Evolutionary conservation across 1,140 invertebrate species (phyloP), one percentile per base, ranked within the genome.

Genomic region (Aphaenogaster floridana): DNA sequence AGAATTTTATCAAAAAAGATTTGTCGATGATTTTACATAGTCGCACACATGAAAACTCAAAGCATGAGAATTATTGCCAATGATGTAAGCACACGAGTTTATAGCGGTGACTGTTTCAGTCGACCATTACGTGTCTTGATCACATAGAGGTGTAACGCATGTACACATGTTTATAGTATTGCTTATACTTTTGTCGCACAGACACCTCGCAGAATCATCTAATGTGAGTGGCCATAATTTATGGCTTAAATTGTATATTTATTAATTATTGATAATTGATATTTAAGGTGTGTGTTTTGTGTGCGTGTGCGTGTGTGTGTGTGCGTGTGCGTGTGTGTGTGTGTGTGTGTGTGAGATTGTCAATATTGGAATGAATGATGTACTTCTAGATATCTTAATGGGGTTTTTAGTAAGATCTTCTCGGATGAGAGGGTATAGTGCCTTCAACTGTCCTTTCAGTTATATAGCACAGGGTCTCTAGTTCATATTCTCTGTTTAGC

Each of bases 51-150:
- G 57, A 21, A 78, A 77, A 57, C 59, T 87, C 86, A 68, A 90
- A 89, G 52, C 61, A 86, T 66, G 15, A 68, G 72, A 76, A 68
- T 74, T 59, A 85, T 71, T 79, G 42, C 45, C 34, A 92, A 72
- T 93, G 93, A 93, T 93, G 91, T 93, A 93, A 93, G 92, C 91
- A 91, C 85, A 71, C 72, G 89, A 86, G 92, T 93, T 92, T 93
- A 93, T 93, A 93, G 93, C 92, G 88, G 90, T 93, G 93, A 93
- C 92, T 74, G 84, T 88, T 87, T 86, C 63, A 83, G 79, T 83
- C 83, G 45, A 90, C 61, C 76, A 45, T 89, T 81, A 83, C 68
- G 39, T 66, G 39, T 45, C n/a, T 34, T n/a, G 21, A 61, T 34
- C 7, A 7, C 15, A 13, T 9, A 57, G 80, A 91, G 90, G 88